Percentiles rank a stretch among this genome's conserved stretches.
These are phyloP conservation scores for Anser cygnoides DNA, from an alignment of 2,113 vertebrate genomes.

Conservation along the genomic window DNA sequence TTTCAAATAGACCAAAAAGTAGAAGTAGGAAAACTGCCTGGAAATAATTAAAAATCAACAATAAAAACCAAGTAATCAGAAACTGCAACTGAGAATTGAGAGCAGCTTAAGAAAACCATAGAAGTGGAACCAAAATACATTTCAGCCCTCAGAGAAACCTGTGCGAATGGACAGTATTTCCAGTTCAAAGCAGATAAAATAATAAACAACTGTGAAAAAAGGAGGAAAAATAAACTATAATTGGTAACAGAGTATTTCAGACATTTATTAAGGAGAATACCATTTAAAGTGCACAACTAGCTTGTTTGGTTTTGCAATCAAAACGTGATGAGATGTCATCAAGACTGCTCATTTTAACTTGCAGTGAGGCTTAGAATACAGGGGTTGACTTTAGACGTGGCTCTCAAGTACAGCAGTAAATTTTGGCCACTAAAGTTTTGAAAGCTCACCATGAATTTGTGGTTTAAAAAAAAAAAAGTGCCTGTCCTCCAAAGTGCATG, in stretches of 20 bases:
- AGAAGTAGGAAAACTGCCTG: neutral
- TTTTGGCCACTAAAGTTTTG: neutral
- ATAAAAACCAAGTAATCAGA: neutral
- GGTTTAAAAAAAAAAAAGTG: neutral
- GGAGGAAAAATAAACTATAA: neutral
- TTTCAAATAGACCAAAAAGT: neutral
- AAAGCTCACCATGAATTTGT: neutral
- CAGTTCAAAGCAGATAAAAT: neutral
- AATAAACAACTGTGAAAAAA: neutral
- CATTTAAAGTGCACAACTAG: constrained; percentile 41
- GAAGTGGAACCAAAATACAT: neutral
- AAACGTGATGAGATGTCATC: neutral
- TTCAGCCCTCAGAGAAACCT: neutral
- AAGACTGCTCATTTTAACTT: neutral
- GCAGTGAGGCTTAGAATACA: neutral
- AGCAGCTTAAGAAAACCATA: constrained; percentile 5
- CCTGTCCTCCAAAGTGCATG: neutral
- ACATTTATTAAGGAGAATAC: neutral
- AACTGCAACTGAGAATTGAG: neutral
- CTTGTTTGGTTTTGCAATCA: neutral
- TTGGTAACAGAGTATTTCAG: neutral
- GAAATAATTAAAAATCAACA: neutral
- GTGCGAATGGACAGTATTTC: neutral
- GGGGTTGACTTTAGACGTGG: neutral
- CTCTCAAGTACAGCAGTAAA: neutral